Conservation (phyloP, 2,888 invertebrate genomes). For the Hirudinaria manillensis region DNA sequence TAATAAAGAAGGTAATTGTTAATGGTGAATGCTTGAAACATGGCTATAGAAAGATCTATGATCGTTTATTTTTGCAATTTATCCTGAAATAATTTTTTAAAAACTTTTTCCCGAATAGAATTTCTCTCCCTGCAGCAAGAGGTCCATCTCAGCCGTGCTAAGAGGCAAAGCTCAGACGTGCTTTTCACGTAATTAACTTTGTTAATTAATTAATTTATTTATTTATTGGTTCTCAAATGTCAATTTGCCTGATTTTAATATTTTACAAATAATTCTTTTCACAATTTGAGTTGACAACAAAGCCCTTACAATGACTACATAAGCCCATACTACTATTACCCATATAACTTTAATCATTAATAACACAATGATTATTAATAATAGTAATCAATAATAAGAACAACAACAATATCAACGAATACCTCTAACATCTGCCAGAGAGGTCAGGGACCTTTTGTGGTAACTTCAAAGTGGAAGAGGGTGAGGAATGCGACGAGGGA, state of each 20-base stretch:
- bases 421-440: slow-evolving; percentile 19
- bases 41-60: too few species aligned
- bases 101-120: slow-evolving; percentile 59
- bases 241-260: too few species aligned
- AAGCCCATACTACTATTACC: too few species aligned
- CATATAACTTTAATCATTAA: too few species aligned
- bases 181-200: slow-evolving; percentile 51
- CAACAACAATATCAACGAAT: background rate
- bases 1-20: background rate
- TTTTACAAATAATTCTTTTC: too few species aligned
- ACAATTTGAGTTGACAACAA: too few species aligned
- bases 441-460: slow-evolving; percentile 73
- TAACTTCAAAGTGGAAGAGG: slow-evolving; percentile 83
- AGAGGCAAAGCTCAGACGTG: slow-evolving; percentile 73
- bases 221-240: too few species aligned
- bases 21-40: too few species aligned
- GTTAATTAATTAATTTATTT: too few species aligned
- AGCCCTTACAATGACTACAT: too few species aligned
- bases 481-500: slow-evolving; percentile 93
- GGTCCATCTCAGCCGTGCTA: slow-evolving; percentile 85
- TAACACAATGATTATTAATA: background rate
- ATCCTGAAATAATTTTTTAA: background rate
- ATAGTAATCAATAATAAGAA: background rate
- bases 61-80: background rate
- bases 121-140: slow-evolving; percentile 87